Evolutionary conservation across 2,797 vertebrate species (phyloP), one percentile per base, ranked within the genome.

Genomic region (Centropyge bicolor): DNA sequence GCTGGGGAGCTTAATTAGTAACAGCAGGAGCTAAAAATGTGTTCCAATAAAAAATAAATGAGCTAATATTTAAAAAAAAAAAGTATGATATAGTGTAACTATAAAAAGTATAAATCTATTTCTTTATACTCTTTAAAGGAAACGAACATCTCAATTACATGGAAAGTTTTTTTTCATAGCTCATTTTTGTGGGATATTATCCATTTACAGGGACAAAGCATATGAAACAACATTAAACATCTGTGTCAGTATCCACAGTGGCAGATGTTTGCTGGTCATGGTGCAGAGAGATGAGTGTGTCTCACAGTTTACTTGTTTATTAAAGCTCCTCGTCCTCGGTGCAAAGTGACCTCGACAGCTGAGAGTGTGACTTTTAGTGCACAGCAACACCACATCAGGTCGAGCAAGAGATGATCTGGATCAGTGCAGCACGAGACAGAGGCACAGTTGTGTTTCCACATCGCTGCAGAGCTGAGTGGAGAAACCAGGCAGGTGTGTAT

Each of bases 21-120:
- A 68, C 27, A 56, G 40, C 38, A 41, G 24, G 52, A 69, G 51
- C 51, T 68, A 45, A 56, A 54, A 69, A 69, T 35, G 52, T 51
- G 49, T 51, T n/a, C 10, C n/a, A 51, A 51, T 12, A 11, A 51
- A 4, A 22, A 51, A 49, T 20, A 3, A 46, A 46, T 17, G 45
- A 46, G 45, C 16, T 46, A 46, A 8, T 8, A 43, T 14, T 31
- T 31, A 31, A 14, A 40, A 8, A 43, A 11, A 43, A 43, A 12
- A 43, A 1, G 7, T 1, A 40, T 8, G 1, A 11, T 11, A 13
- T 31, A 43, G 41, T 43, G 41, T 43, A 11, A 19, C 5, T 19
- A 17, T 6, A 46, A 19, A 7, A 17, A 46, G 45, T 17, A 46
- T 49, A n/a, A 49, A 49, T 17, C 45, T 49, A 20, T 17, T 46